These are phyloP conservation scores for Agrilus cyanescens DNA, from an alignment of 2,888 invertebrate genomes.

Conservation along the genomic window DNA sequence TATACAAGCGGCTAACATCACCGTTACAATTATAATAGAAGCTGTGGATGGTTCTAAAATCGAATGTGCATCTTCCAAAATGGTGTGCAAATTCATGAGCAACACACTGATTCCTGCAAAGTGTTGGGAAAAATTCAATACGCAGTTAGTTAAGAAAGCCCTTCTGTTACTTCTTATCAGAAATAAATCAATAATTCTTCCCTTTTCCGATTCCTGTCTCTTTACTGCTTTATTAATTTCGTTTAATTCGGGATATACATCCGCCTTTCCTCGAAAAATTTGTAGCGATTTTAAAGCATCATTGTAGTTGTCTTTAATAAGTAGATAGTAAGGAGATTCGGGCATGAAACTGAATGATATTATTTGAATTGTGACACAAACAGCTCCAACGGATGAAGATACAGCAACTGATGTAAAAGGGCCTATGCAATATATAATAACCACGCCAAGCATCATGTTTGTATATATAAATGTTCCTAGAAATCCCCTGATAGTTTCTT, in stretches of 20 bases:
- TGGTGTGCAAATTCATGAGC: slow-evolving; percentile 32
- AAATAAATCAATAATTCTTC: slow-evolving; percentile 27
- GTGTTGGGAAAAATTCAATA: slow-evolving; percentile 30
- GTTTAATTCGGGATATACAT: slow-evolving; percentile 26
- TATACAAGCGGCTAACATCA: slow-evolving; percentile 28
- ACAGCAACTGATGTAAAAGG: slow-evolving; percentile 28
- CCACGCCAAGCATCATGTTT: slow-evolving; percentile 31
- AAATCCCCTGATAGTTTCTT: slow-evolving; percentile 31
- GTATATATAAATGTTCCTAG: slow-evolving; percentile 31
- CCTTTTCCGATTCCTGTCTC: slow-evolving; percentile 26
- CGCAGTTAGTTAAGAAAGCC: slow-evolving; percentile 28
- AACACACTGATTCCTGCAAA: slow-evolving; percentile 31
- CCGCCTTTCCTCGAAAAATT: slow-evolving; percentile 18
- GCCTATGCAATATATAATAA: slow-evolving; percentile 29
- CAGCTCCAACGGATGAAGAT: slow-evolving; percentile 25
- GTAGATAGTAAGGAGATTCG: slow-evolving; percentile 30
- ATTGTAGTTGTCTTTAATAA: slow-evolving; percentile 24
- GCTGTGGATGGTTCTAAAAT: slow-evolving; percentile 24
- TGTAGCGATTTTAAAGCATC: slow-evolving; percentile 24
- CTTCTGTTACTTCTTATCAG: slow-evolving; percentile 27
- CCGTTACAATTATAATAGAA: slow-evolving; percentile 29
- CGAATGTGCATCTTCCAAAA: slow-evolving; percentile 28
- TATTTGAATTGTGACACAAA: slow-evolving; percentile 22
- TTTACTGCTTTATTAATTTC: slow-evolving; percentile 27
- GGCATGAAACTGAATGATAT: slow-evolving; percentile 30